A percentile compares a stretch with the other conserved stretches of the same genome.
Conservation (phyloP, 2,797 vertebrate species). For the Ctenochaetus hawaiiensis region DNA sequence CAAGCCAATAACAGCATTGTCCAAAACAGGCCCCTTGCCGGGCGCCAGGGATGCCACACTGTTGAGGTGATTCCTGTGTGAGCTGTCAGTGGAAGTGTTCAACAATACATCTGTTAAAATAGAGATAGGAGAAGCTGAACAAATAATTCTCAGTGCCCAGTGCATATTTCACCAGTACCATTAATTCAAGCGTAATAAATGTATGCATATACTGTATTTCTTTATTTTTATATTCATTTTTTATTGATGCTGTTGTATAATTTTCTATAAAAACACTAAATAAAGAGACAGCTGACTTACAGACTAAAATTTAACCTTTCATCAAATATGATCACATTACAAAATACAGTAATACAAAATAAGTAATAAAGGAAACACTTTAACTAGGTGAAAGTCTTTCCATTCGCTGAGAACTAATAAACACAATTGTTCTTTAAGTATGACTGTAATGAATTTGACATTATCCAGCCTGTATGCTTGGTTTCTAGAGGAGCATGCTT, state of each 20-base stretch:
- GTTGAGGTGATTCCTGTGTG: slow-evolving; percentile 26
- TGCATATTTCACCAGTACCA: not conserved
- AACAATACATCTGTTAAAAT: not conserved
- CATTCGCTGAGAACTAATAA: not conserved
- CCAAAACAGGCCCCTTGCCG: slow-evolving; percentile 66
- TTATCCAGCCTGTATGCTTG: too few species aligned
- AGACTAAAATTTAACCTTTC: not conserved
- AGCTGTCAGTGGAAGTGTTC: slow-evolving; percentile 24
- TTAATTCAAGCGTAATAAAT: not conserved
- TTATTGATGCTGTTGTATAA: too few species aligned
- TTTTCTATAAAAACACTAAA: too few species aligned
- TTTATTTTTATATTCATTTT: too few species aligned
- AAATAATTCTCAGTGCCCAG: not conserved
- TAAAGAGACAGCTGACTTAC: not conserved
- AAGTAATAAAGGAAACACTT: not conserved
- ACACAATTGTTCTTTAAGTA: not conserved
- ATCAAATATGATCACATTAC: not conserved
- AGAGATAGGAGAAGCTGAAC: not conserved
- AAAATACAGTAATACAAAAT: not conserved
- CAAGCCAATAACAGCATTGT: slow-evolving; percentile 81
- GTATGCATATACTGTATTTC: not conserved
- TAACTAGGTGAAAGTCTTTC: not conserved
- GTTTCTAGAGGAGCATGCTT: not conserved
- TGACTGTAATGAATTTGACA: not conserved
- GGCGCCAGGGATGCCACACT: slow-evolving; percentile 52